Evolutionary conservation across 2,797 vertebrate species (phyloP), one percentile per base, ranked within the genome.

Genomic region (Centroberyx gerrardi): DNA sequence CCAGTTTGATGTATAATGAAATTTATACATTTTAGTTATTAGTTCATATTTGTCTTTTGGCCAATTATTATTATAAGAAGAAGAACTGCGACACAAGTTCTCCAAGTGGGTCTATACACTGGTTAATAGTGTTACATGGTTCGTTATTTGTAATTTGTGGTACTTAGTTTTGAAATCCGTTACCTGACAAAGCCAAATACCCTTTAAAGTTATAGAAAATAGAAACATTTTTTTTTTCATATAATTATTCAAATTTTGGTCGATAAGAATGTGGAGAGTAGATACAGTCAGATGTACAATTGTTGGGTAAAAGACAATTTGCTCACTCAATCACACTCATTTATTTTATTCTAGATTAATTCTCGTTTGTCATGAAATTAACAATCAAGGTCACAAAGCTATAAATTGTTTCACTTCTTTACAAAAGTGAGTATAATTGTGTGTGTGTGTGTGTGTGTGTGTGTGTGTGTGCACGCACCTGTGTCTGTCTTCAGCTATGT

Each of bases 401-500:
- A 28, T 27, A 5, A 33, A 52, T 8, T 68, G 1, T 65, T 51
- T 59, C 14, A 44, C 4, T 0, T 40, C 8, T 40, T 40, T 40
- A 7, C 8, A 8, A 40, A 13, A 44, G 40, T 49, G 15, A 17
- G 2, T 18, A 49, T 49, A 49, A 44, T 44, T 44, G 22, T 22
- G 22, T 59, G 58, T 42, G 55, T 58, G 55, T 12, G 56, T 59
- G 56, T 18, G 33, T 59, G 56, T 22, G 56, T 40, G 38, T 29
- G 29, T 46, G 55, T 38, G 46, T 36, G 6, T 42, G 59, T 44
- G 64, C 22, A 8, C 59, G 10, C 44, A 38, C 71, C 18, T 56
- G 28, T 78, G 53, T 62, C 5, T 80, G 29, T 59, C 1, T 62
- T 40, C 89, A 99, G 98, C 52, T 99, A 97, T 68, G 98, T 99